Evolutionary conservation across 1,140 invertebrate genomes (phyloP).

Genomic region (Rhagoletis zephyria): DNA sequence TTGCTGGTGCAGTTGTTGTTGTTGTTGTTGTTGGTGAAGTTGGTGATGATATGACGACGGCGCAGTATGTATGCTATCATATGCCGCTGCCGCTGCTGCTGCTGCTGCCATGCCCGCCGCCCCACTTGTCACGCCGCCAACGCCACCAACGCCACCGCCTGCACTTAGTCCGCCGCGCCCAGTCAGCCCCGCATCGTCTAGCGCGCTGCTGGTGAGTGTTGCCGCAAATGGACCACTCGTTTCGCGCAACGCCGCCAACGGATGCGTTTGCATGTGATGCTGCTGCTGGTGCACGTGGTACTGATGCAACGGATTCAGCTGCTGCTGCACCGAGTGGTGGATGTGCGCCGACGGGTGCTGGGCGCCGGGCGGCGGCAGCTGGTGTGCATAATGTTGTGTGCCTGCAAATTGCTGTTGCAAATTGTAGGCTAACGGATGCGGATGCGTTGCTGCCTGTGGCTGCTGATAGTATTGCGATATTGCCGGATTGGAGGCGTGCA

Average conservation of each 20-base stretch:
- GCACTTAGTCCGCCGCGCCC: constrained; percentile 53
- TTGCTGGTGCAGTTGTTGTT: constrained; percentile 54
- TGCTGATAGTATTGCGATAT: constrained; percentile 71
- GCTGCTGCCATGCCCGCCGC: constrained; percentile 48
- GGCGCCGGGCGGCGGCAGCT: constrained; percentile 58
- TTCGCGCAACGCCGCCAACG: constrained; percentile 66
- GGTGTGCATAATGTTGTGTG: constrained; percentile 65
- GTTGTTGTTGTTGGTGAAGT: constrained; percentile 57
- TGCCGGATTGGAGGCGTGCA: constrained; percentile 72
- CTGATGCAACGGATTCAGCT: constrained; percentile 71
- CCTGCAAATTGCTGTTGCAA: constrained; percentile 70
- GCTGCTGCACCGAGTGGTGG: constrained; percentile 71
- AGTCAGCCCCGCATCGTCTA: constrained; percentile 61
- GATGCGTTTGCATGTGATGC: constrained; percentile 71
- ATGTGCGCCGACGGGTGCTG: constrained; percentile 67
- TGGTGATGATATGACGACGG: constrained; percentile 60
- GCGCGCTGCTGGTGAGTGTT: constrained; percentile 67
- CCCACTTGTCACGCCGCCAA: constrained; percentile 33
- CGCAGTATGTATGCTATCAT: constrained; percentile 61
- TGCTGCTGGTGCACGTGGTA: constrained; percentile 71
- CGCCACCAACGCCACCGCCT: constrained; percentile 58
- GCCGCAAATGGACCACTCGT: constrained; percentile 67
- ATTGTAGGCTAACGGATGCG: constrained; percentile 64
- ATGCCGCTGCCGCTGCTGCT: constrained; percentile 54
- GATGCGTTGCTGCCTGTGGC: constrained; percentile 61